phyloP scores from a whole-genome alignment of 1,140 invertebrate species.

The Solenopsis fugax region DNA sequence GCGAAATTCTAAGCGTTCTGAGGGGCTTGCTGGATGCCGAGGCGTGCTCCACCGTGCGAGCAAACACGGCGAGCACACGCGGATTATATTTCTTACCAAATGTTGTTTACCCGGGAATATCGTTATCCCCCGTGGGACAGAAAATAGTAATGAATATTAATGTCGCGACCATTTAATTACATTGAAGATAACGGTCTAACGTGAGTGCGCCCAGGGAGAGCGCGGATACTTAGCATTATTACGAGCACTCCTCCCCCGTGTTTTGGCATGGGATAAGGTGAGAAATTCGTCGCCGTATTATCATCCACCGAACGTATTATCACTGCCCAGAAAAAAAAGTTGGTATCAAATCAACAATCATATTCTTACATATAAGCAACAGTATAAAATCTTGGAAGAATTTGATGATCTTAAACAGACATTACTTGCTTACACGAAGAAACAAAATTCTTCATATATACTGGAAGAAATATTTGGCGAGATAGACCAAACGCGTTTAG shows the following conservation, averaged over 20 bases:
- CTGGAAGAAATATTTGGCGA: too few species aligned
- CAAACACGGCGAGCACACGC: conserved; percentile 33
- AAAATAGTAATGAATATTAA: conserved; percentile 64
- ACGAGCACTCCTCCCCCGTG: background rate
- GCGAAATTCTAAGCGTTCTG: conserved; percentile 43
- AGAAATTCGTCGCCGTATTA: background rate
- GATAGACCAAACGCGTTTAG: too few species aligned
- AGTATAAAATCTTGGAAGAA: too few species aligned
- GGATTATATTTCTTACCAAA: conserved; percentile 57
- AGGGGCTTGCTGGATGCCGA: conserved; percentile 4
- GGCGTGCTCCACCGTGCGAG: conserved; percentile 21
- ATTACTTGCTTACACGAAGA: too few species aligned
- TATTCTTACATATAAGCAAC: too few species aligned
- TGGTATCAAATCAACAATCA: too few species aligned
- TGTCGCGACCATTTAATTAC: conserved; percentile 53
- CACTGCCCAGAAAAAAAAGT: too few species aligned
- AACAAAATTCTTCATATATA: too few species aligned
- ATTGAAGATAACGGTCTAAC: conserved; percentile 50
- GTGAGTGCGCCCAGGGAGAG: conserved; percentile 1
- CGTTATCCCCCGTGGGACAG: conserved; percentile 29
- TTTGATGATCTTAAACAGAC: too few species aligned
- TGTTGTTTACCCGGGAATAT: conserved; percentile 49
- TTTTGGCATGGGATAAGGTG: background rate
- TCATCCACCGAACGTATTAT: background rate
- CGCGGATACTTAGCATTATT: background rate